A percentile compares a stretch with the other conserved stretches of the same genome.
Evolutionary conservation across 2,888 invertebrate species (phyloP).

Genomic region (Scaptomyza caliginosa): DNA sequence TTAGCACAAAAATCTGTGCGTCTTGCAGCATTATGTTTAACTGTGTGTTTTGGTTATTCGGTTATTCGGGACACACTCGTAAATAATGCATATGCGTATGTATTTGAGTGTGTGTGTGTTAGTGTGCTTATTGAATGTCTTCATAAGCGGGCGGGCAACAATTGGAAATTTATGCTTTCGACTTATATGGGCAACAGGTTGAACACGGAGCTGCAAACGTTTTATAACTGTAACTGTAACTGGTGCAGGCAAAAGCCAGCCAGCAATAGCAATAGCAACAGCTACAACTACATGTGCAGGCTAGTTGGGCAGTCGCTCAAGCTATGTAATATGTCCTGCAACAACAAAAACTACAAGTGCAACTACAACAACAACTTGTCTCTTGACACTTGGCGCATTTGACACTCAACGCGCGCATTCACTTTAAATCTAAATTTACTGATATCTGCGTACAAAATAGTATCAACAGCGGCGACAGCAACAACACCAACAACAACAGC

Average conservation of each 20-base stretch:
- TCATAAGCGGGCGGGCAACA: conserved; percentile 77
- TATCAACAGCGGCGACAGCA: conserved; percentile 77
- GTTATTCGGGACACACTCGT: conserved; percentile 43
- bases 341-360: conserved; percentile 37
- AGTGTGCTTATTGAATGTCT: conserved; percentile 76
- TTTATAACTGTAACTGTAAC: conserved; percentile 69
- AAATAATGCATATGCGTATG: conserved; percentile 57
- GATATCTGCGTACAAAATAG: conserved; percentile 80
- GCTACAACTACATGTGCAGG: conserved; percentile 51
- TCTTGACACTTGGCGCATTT: conserved; percentile 79
- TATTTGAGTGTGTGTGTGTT: conserved; percentile 16
- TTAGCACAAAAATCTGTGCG: conserved; percentile 83
- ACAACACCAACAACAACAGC: conserved; percentile 53
- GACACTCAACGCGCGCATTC: conserved; percentile 80
- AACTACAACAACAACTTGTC: conserved; percentile 60
- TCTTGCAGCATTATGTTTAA: conserved; percentile 47
- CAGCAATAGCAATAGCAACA: conserved; percentile 10
- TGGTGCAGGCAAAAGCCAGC: conserved; percentile 40
- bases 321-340: conserved; percentile 74
- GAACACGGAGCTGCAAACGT: conserved; percentile 34
- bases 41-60: conserved; percentile 45
- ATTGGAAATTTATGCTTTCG: conserved; percentile 75
- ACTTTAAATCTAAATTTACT: conserved; percentile 81
- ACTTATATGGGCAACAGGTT: conserved; percentile 70
- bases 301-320: conserved; percentile 47